Percentiles rank a stretch among this genome's conserved stretches.
Evolutionary conservation across 2,113 vertebrate genomes (phyloP).

Genomic region (Ciconia boyciana): DNA sequence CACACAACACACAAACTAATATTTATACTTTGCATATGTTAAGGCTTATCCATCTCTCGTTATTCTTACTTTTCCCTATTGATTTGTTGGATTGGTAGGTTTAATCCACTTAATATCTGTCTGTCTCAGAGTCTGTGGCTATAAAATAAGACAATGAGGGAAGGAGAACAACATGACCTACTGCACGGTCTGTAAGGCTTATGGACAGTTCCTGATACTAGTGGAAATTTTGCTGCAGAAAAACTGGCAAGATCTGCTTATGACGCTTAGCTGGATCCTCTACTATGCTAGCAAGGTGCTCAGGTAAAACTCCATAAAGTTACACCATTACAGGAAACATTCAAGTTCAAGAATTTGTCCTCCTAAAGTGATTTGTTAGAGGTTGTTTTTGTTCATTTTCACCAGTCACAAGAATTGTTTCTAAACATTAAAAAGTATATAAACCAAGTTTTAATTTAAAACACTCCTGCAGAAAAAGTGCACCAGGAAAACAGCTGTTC

Average conservation of each 20-base stretch:
- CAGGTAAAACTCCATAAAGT: background rate
- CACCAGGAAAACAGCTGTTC: slow-evolving; percentile 54
- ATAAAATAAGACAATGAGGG: background rate
- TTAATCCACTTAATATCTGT: background rate
- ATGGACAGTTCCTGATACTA: background rate
- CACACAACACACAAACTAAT: background rate
- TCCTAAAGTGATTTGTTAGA: background rate
- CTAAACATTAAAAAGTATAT: slow-evolving; percentile 44
- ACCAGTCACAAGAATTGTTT: slow-evolving; percentile 23
- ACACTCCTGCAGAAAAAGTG: slow-evolving; percentile 60
- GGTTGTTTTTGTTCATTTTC: background rate
- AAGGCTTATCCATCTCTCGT: background rate
- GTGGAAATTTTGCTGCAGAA: background rate
- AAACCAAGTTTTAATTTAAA: slow-evolving; percentile 73
- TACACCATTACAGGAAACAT: background rate
- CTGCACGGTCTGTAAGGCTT: background rate
- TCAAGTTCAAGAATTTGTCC: background rate
- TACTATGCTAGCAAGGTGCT: background rate
- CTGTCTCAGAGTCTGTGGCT: background rate
- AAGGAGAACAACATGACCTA: background rate
- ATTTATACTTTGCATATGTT: background rate
- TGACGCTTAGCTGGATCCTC: background rate
- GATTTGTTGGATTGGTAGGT: background rate
- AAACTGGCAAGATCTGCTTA: background rate
- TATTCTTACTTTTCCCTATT: background rate